These are phyloP conservation scores for Bovichtus diacanthus DNA, from an alignment of 2,797 vertebrate species.

Conservation along the genomic window DNA sequence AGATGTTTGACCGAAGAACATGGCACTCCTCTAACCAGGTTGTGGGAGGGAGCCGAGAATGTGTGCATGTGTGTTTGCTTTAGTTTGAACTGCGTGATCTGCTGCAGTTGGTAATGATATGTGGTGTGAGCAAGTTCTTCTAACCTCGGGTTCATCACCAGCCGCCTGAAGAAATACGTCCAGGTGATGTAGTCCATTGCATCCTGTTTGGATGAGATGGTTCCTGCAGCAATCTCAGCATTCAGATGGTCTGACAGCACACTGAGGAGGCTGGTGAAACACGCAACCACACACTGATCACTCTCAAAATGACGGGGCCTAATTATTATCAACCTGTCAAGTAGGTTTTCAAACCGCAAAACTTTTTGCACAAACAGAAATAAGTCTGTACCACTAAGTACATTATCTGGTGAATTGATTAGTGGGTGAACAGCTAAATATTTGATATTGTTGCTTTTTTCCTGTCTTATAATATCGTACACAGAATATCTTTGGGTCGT, in stretches of 20 bases:
- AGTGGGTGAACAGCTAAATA: too few relatives aligned
- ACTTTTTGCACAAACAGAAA: background rate
- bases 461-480: background rate
- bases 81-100: slow-evolving; percentile 14
- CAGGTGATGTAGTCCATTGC: slow-evolving; percentile 99
- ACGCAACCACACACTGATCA: background rate
- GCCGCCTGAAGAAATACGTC: slow-evolving; percentile 98
- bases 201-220: slow-evolving; percentile 96
- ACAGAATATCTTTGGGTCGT: background rate
- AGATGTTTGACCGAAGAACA: slow-evolving; percentile 78
- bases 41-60: slow-evolving; percentile 20
- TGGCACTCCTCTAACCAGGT: slow-evolving; percentile 30
- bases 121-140: background rate
- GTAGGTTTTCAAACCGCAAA: background rate
- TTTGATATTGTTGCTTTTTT: too few relatives aligned
- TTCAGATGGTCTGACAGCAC: slow-evolving; percentile 97
- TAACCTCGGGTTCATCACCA: slow-evolving; percentile 99
- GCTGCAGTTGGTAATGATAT: background rate
- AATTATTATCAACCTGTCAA: background rate
- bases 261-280: slow-evolving; percentile 88
- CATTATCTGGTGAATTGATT: background rate
- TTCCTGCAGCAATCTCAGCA: slow-evolving; percentile 96
- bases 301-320: background rate
- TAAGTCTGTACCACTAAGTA: background rate
- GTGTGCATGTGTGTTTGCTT: slow-evolving; percentile 24